Percentiles rank a stretch among this genome's conserved stretches.
Evolutionary conservation across 2,113 vertebrate genomes (phyloP).

Genomic region (Sclerurus mexicanus): DNA sequence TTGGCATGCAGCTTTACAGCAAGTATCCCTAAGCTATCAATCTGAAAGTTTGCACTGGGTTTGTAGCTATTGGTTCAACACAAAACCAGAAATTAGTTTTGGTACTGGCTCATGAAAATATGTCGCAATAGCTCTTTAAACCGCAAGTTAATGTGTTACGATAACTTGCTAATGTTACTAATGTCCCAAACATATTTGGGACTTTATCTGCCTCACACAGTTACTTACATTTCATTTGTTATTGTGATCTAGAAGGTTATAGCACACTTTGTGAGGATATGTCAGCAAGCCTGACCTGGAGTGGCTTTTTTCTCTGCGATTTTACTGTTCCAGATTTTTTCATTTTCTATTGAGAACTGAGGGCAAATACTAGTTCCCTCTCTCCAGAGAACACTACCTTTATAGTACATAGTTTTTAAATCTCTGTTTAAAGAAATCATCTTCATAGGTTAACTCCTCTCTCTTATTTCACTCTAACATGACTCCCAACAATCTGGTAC

Average conservation of each 20-base stretch:
- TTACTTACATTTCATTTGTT: neutral
- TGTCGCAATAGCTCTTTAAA: neutral
- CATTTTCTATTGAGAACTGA: neutral
- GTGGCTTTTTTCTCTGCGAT: neutral
- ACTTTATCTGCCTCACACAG: neutral
- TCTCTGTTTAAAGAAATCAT: neutral
- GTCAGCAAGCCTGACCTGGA: neutral
- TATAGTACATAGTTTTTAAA: neutral
- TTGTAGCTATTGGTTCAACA: neutral
- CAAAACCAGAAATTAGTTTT: neutral
- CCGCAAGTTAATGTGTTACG: neutral
- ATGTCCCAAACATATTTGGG: neutral
- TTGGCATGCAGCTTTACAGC: neutral
- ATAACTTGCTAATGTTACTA: neutral
- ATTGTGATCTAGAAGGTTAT: neutral
- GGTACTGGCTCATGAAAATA: neutral
- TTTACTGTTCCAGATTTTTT: neutral
- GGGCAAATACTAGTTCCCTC: neutral
- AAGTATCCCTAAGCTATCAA: neutral
- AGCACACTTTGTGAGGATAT: neutral
- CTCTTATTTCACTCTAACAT: neutral
- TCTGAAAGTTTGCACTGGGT: neutral
- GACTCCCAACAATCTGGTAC: neutral
- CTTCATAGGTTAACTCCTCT: neutral
- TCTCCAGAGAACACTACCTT: neutral